Evolutionary conservation across 2,797 vertebrate species (phyloP), one percentile per base, ranked within the genome.

Genomic region (Sebastes oblongus): DNA sequence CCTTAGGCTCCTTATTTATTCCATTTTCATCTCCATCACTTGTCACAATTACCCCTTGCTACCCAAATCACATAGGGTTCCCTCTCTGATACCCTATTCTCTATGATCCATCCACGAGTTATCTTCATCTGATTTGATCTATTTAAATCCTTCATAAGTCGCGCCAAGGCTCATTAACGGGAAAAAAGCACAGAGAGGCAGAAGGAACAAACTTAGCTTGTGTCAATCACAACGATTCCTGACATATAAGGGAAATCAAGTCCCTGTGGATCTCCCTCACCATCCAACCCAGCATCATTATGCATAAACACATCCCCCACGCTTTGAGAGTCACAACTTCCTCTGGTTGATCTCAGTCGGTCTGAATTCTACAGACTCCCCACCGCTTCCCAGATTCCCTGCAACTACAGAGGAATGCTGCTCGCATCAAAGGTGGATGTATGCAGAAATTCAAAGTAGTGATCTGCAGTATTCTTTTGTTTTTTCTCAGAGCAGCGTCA

Each of bases 161-260:
- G 75, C 80, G 85, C 87, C 89, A 91, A 86, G 82, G 77, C 81
- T 90, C 84, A 91, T 92, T 91, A 81, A 83, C 61, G 66, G 75
- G 30, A 55, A 64, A 66, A 72, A 78, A 68, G 56, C 52, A 72
- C 56, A 65, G 62, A 80, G 72, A 82, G 42, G 77, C 66, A 83
- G 46, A 55, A 86, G 75, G 83, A 87, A 82, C 76, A 91, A 89
- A 85, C 82, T 73, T 65, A 68, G 80, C 75, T 77, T 30, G 61
- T 81, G 89, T 91, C 90, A 90, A 77, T 92, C 91, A 90, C 82
- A 80, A 68, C 86, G 62, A 87, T 71, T 78, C 81, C 81, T 89
- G 86, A 90, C 86, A 83, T 85, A 76, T 83, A 84, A 84, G 75
- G 46, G 74, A 86, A 83, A 78, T 4, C 6, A 7, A 54, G 62